Percentiles rank a stretch among this genome's conserved stretches.
phyloP scores from a whole-genome alignment of 2,797 vertebrate species.

The Etheostoma perlongum region DNA sequence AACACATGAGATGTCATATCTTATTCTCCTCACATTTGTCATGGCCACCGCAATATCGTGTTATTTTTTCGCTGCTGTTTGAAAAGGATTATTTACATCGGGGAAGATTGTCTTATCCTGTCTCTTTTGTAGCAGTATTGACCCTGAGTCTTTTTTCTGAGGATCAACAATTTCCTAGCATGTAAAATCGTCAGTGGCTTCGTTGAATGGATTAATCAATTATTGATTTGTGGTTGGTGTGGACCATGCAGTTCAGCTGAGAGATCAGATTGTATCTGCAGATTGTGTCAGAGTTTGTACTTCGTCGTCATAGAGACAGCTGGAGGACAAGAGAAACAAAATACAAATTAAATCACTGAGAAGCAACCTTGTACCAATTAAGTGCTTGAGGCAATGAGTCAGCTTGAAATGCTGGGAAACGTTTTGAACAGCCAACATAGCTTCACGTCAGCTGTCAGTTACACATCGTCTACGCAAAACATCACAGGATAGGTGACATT shows the following conservation, averaged over 20 bases:
- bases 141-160: slow-evolving; percentile 37
- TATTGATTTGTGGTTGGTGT: slow-evolving; percentile 55
- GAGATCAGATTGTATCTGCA: slow-evolving; percentile 29
- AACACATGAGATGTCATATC: slow-evolving; percentile 52
- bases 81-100: slow-evolving; percentile 52
- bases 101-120: slow-evolving; percentile 35
- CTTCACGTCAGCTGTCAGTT: slow-evolving; percentile 6
- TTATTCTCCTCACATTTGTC: slow-evolving; percentile 39
- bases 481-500: not conserved
- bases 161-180: slow-evolving; percentile 46
- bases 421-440: slow-evolving; percentile 1
- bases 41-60: slow-evolving; percentile 10
- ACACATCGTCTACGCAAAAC: not conserved
- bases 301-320: slow-evolving; percentile 51
- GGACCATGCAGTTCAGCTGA: not conserved
- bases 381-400: slow-evolving; percentile 39
- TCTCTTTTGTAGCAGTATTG: slow-evolving; percentile 8
- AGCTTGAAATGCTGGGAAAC: slow-evolving; percentile 12
- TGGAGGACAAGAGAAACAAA: slow-evolving; percentile 56
- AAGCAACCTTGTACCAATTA: slow-evolving; percentile 22
- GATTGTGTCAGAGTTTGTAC: slow-evolving; percentile 27
- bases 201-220: slow-evolving; percentile 52
- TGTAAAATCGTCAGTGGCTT: slow-evolving; percentile 36
- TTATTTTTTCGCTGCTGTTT: slow-evolving; percentile 32
- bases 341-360: slow-evolving; percentile 59